Base-by-base conservation (phyloP, 2,888 invertebrate species). In the Lutraria lutraria region DNA sequence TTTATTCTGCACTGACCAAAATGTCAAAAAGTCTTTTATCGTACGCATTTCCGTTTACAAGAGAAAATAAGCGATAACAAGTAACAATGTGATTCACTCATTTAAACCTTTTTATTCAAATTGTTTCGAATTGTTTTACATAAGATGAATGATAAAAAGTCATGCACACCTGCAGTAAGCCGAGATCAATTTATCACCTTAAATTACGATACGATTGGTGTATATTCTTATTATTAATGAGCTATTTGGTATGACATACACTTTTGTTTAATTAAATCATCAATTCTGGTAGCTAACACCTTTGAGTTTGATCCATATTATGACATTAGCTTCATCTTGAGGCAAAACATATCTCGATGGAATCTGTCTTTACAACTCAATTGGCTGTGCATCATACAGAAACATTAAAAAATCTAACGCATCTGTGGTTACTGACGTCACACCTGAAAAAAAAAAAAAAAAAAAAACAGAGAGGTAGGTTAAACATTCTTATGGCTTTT, bases 241-340 rank as follows among this genome's bases (percentile, higher is more conserved):
- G 83, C n/a, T 63, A 29, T 19, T 76, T 76, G 25, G 54, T 43
- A 54, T 76, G 54, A 53, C 54, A 31, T 54, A 21, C 53, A 76
- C 76, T 54, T 54, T 76, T 31, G 54, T 76, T 76, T 84, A 84
- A 84, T 84, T 84, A 83, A 83, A 83, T 83, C 83, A 83, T 83
- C 83, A 83, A 60, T 83, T 83, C n/a, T 76, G 76, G 21, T 53
- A 53, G 84, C 34, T 34, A 60, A 60, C 83, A 34, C 56, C 63
- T 56, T 63, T 76, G 72, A 31, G 29, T 31, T 54, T 82, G 54
- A 63, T 56, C 83, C 60, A 43, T 60, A 21, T 63, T 60, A 52
- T 63, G 15, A 31, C 19, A 76, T 76, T 76, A 31, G 76, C 21
- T 34, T 31, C 34, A 16, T 31, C 19, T 31, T 31, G 16, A 76